Base-by-base conservation (phyloP, 1,140 invertebrate genomes). In the Zaprionus capensis region DNA sequence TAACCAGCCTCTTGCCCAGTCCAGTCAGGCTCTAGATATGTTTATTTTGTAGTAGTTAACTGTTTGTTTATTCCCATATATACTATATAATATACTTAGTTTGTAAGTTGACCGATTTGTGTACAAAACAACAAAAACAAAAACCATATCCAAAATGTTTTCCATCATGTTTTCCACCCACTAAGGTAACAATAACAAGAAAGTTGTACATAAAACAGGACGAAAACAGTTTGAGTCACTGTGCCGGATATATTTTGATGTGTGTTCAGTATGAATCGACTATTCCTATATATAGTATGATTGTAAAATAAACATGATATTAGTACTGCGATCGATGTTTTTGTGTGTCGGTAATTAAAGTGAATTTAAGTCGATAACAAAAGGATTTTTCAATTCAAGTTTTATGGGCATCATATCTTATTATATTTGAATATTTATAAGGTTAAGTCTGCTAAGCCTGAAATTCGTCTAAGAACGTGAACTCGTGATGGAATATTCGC, bases 81-180 rank as follows among this genome's bases (percentile, higher is more conserved):
- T 36, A n/a, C 9, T 63, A 55, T 56, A 20, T 44, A 38, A 28
- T n/a, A 46, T 31, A 53, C 44, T 44, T 74, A 69, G 65, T 31
- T 4, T n/a, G 12, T 74, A 69, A 69, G 66, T 36, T 15, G 49
- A 69, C 44, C 34, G 51, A 41, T 64, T 71, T 46, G n/a, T 75
- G 72, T 75, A 75, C 72, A 75, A 75, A 75, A 31, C 28, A 34
- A 34, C 31, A 34, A 51, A 64, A 70, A 44, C 15, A 44, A 41
- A 38, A 64, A 75, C 51, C 72, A 75, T 75, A 75, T 75, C 72
- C 72, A 41, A 11, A 70, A 75, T 70, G 66, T 75, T 75, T 75
- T 75, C 66, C 72, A 75, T 55, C 36, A 62, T 46, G 46, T 17
- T 36, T 63, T 17, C n/a, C 31, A 34, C 6, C 41, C 41, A n/a